phyloP scores from a whole-genome alignment of 2,888 invertebrate species.

The Watsonalla cultraria region DNA sequence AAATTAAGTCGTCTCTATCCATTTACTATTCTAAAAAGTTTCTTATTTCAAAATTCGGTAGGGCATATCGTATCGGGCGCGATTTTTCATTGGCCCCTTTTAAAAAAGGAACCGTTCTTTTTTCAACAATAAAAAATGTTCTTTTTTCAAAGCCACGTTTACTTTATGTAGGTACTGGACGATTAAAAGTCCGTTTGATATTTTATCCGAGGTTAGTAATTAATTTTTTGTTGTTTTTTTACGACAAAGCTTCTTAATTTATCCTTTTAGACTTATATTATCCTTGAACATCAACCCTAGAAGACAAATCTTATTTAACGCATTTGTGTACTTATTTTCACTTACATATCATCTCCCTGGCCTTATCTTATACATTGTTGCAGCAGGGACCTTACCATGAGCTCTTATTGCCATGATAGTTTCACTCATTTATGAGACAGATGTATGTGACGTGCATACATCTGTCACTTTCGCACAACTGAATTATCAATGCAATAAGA shows the following conservation, averaged over 20 bases:
- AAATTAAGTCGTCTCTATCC: slow-evolving; percentile 15
- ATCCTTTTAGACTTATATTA: not conserved
- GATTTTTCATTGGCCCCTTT: slow-evolving; percentile 65
- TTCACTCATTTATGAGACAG: no score
- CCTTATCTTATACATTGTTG: no score
- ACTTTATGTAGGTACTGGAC: slow-evolving; percentile 3
- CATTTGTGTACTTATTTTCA: no score
- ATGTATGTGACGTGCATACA: no score
- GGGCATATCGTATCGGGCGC: slow-evolving; percentile 56
- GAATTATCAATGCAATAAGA: no score
- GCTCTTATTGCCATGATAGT: no score
- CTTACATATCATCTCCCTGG: no score
- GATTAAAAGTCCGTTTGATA: slow-evolving; percentile 1
- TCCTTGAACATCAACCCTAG: no score
- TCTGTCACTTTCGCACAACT: no score
- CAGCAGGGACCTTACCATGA: no score
- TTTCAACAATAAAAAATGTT: slow-evolving; percentile 19
- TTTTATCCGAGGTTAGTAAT: not conserved
- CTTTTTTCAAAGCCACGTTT: slow-evolving; percentile 2
- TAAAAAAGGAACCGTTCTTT: slow-evolving; percentile 44
- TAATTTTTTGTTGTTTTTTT: not conserved
- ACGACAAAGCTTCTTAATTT: not conserved
- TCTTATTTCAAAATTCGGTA: slow-evolving; percentile 68
- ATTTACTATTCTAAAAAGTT: slow-evolving; percentile 28
- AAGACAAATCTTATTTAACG: no score